Evolutionary conservation across 2,797 vertebrate species (phyloP).

Genomic region (Sebastiscus albofasciatus): DNA sequence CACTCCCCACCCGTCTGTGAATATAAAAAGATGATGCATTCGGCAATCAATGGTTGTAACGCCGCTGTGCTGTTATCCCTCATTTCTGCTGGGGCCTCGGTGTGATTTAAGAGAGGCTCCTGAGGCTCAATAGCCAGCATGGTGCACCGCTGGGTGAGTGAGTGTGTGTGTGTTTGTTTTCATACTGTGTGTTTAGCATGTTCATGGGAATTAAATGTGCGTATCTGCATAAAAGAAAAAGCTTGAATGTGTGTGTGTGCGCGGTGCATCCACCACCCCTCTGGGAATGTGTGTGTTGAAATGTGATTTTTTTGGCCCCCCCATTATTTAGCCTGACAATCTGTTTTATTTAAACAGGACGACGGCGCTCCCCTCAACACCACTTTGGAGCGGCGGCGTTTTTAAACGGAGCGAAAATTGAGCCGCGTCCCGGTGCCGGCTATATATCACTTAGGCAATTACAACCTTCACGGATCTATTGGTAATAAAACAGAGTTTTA

Average conservation of each 20-base stretch:
- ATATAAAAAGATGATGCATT: slow-evolving; percentile 63
- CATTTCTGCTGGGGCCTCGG: slow-evolving; percentile 45
- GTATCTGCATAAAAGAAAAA: background rate
- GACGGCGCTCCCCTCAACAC: slow-evolving; percentile 12
- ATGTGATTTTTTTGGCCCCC: slow-evolving; percentile 40
- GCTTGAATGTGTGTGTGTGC: background rate
- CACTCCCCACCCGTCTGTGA: slow-evolving; percentile 17
- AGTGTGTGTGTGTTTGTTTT: slow-evolving; percentile 24
- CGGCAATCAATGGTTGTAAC: slow-evolving; percentile 54
- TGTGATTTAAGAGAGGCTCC: slow-evolving; percentile 67
- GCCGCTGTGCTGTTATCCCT: slow-evolving; percentile 60
- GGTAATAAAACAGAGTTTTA: slow-evolving; percentile 71
- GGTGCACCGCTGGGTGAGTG: slow-evolving; percentile 12
- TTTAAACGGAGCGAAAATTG: slow-evolving; percentile 61
- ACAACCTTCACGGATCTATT: slow-evolving; percentile 57
- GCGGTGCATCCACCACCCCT: background rate
- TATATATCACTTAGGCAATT: slow-evolving; percentile 74
- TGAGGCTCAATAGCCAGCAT: slow-evolving; percentile 47
- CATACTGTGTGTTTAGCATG: slow-evolving; percentile 20
- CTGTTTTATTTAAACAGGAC: slow-evolving; percentile 69
- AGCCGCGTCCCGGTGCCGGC: slow-evolving; percentile 10
- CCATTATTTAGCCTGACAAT: slow-evolving; percentile 49
- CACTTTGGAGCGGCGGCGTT: slow-evolving; percentile 24
- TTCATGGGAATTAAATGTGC: slow-evolving; percentile 37
- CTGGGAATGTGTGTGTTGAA: slow-evolving; percentile 42